A percentile compares a stretch with the other conserved stretches of the same genome.
Evolutionary conservation across 1,140 invertebrate species (phyloP).

Genomic region (Cydia amplana): DNA sequence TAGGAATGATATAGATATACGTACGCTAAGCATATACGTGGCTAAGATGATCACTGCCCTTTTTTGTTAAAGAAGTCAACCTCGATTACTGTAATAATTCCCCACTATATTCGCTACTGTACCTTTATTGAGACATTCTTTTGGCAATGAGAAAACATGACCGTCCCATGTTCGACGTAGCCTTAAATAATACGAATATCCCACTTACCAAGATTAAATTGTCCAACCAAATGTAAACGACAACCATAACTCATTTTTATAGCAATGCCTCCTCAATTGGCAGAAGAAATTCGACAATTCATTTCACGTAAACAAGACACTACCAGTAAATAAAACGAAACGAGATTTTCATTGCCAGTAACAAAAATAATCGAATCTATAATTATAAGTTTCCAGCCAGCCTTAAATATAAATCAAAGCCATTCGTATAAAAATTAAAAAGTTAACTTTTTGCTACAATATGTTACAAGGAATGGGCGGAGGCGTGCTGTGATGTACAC

Average conservation of each 20-base stretch:
- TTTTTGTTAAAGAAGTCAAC: neutral
- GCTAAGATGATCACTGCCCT: neutral
- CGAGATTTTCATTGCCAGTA: constrained; percentile 12
- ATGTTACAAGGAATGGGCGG: constrained; percentile 31
- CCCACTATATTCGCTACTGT: constrained; percentile 3
- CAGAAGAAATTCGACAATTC: constrained; percentile 22
- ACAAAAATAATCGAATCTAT: constrained; percentile 28
- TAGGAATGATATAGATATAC: too few species aligned
- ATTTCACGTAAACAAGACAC: constrained; percentile 19
- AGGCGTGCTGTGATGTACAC: constrained; percentile 30
- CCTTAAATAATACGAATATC: constrained; percentile 23
- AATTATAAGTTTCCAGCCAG: constrained; percentile 30
- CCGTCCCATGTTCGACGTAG: constrained; percentile 12
- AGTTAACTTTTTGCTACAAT: constrained; percentile 32
- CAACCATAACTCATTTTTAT: constrained; percentile 28
- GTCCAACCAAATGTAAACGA: constrained; percentile 13
- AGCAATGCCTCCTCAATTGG: constrained; percentile 29
- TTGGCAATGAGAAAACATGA: constrained; percentile 15
- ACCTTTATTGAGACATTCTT: constrained; percentile 20
- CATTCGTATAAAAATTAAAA: constrained; percentile 31
- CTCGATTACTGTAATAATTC: neutral
- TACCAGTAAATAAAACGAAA: constrained; percentile 22
- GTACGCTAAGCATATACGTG: too few species aligned
- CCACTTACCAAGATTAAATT: constrained; percentile 26
- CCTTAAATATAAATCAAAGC: constrained; percentile 29